A percentile compares a stretch with the other conserved stretches of the same genome.
Conservation (phyloP, 2,113 vertebrate genomes). For the Vulpes vulpes region DNA sequence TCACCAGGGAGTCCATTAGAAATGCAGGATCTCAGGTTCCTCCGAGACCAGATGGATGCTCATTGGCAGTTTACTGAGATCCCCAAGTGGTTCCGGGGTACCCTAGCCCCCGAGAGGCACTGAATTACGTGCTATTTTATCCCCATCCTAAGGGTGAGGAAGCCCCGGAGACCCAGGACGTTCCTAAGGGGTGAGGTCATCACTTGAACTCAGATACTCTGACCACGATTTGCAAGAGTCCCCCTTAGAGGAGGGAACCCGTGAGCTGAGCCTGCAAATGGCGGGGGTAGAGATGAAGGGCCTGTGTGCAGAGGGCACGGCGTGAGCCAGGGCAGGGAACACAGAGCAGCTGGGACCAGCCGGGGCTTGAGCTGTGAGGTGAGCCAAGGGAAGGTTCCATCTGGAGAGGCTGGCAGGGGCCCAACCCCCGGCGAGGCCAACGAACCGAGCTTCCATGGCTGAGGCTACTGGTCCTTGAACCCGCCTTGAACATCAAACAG, state of each 20-base stretch:
- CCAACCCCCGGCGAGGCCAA: neutral
- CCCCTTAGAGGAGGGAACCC: no score
- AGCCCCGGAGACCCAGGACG: rapidly evolving
- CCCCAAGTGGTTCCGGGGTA: rapidly evolving
- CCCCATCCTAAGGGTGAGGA: neutral
- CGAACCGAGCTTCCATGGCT: rapidly evolving
- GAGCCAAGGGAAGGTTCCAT: neutral
- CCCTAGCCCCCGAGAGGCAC: neutral
- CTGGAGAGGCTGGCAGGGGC: neutral
- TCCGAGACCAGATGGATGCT: rapidly evolving
- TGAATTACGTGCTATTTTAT: no score
- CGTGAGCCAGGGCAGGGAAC: neutral
- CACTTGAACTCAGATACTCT: neutral
- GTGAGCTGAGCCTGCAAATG: neutral
- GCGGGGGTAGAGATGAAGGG: neutral
- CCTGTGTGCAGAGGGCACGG: neutral
- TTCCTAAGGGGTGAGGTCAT: neutral
- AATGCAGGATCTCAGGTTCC: no score
- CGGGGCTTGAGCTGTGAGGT: neutral
- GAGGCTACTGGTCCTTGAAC: neutral
- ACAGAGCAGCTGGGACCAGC: neutral
- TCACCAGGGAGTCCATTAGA: neutral
- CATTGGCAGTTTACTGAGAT: neutral
- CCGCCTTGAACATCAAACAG: neutral
- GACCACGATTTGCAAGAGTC: neutral